A percentile compares a stretch with the other conserved stretches of the same genome.
phyloP scores from a whole-genome alignment of 2,113 vertebrate species.

The Antennarius striatus region DNA sequence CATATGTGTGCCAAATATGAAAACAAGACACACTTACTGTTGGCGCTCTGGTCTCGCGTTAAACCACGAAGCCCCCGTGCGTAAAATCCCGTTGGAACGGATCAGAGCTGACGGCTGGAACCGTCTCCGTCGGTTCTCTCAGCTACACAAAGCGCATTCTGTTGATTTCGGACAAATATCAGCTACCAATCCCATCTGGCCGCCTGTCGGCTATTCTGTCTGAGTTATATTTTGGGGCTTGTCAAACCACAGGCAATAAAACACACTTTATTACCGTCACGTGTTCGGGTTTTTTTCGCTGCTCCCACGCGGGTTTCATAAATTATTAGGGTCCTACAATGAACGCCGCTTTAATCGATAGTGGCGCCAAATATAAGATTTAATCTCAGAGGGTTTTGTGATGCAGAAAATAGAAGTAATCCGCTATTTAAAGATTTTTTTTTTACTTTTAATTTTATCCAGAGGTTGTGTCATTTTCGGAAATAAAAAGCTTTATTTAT shows the following conservation, averaged over 20 bases:
- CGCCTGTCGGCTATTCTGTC: constrained; percentile 67
- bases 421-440: not conserved
- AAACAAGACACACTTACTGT: constrained; percentile 56
- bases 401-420: constrained; percentile 4
- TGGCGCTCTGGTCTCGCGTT: constrained; percentile 50
- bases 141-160: constrained; percentile 56
- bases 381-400: too few relatives aligned
- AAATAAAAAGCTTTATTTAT: not conserved
- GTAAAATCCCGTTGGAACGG: constrained; percentile 31
- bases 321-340: constrained; percentile 70
- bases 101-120: not conserved
- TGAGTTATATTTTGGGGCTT: constrained; percentile 77
- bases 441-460: not conserved
- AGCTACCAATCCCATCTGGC: constrained; percentile 66
- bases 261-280: constrained; percentile 80
- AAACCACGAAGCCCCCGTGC: constrained; percentile 8
- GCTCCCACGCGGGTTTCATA: constrained; percentile 68
- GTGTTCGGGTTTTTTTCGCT: constrained; percentile 50
- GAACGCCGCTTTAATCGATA: constrained; percentile 56
- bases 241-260: constrained; percentile 76
- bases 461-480: not conserved
- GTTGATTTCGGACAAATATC: constrained; percentile 70
- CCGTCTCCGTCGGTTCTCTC: constrained; percentile 12
- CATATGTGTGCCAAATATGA: constrained; percentile 69
- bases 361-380: constrained; percentile 57